Conservation (phyloP, 1,140 invertebrate species). For the Drosophila biarmipes region DNA sequence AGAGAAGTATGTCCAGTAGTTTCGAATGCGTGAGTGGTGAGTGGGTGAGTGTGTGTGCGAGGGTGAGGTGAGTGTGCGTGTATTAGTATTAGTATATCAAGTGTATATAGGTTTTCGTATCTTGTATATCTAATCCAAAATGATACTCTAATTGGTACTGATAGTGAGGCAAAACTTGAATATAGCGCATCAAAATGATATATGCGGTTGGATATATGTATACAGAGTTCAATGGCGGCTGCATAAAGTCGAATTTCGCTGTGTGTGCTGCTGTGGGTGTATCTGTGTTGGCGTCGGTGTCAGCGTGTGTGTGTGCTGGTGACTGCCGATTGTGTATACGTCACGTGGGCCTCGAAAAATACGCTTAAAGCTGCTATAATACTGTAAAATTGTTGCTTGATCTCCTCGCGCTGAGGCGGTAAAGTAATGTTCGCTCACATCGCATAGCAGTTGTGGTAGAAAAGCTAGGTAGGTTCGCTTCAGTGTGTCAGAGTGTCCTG, state of each 20-base stretch:
- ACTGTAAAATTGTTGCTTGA: conserved; percentile 80
- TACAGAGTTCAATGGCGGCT: conserved; percentile 28
- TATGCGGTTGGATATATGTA: conserved; percentile 36
- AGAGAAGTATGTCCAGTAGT: conserved; percentile 54
- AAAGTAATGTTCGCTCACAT: conserved; percentile 79
- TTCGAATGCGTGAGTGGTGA: conserved; percentile 32
- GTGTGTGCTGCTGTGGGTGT: conserved; percentile 31
- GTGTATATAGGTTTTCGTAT: conserved; percentile 48
- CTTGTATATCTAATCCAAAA: conserved; percentile 60
- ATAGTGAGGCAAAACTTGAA: conserved; percentile 44
- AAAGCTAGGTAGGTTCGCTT: conserved; percentile 81
- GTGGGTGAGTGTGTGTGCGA: conserved; percentile 8
- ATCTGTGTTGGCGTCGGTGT: conserved; percentile 42
- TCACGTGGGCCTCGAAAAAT: conserved; percentile 78
- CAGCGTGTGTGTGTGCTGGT: conserved; percentile 48
- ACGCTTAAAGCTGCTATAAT: conserved; percentile 80
- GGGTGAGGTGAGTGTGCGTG: conserved; percentile 34
- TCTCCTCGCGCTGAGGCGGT: conserved; percentile 39
- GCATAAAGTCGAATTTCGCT: conserved; percentile 34
- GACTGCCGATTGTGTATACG: conserved; percentile 77
- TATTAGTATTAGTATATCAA: conserved; percentile 35
- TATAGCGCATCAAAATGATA: conserved; percentile 67
- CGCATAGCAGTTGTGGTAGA: conserved; percentile 61
- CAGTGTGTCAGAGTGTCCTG: conserved; percentile 52
- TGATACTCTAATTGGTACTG: conserved; percentile 52